Conservation (phyloP, 2,113 vertebrate genomes). For the Rhadina sibilatrix region DNA sequence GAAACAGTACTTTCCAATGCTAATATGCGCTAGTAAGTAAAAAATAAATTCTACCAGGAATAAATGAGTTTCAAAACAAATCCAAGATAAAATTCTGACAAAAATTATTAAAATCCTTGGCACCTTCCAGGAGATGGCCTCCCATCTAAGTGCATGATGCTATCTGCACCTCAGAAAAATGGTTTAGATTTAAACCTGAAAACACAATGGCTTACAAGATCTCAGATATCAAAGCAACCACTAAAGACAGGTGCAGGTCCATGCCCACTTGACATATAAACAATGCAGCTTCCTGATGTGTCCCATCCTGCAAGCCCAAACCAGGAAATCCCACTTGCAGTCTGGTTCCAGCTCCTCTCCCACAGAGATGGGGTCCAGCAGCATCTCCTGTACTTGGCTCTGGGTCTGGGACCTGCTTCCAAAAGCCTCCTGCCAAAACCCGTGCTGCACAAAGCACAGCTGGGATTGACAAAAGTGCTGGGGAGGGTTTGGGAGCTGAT, state of each 20-base stretch:
- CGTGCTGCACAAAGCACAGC: rapidly evolving
- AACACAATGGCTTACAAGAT: background rate
- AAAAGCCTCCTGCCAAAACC: background rate
- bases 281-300: background rate
- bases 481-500: background rate
- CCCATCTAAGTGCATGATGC: rapidly evolving
- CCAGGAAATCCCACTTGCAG: background rate
- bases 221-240: background rate
- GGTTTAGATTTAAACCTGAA: background rate
- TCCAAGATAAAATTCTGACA: background rate
- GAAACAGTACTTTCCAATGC: background rate
- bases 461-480: background rate
- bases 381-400: background rate
- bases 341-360: background rate
- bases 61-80: background rate
- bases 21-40: background rate
- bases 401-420: background rate
- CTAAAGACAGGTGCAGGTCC: rapidly evolving
- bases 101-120: background rate
- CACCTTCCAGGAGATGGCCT: background rate
- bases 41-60: background rate
- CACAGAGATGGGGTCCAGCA: background rate
- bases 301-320: background rate
- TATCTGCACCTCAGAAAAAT: background rate
- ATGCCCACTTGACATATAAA: background rate